These are phyloP conservation scores for Pogonus chalceus DNA, from an alignment of 1,140 invertebrate species.

Conservation along the genomic window DNA sequence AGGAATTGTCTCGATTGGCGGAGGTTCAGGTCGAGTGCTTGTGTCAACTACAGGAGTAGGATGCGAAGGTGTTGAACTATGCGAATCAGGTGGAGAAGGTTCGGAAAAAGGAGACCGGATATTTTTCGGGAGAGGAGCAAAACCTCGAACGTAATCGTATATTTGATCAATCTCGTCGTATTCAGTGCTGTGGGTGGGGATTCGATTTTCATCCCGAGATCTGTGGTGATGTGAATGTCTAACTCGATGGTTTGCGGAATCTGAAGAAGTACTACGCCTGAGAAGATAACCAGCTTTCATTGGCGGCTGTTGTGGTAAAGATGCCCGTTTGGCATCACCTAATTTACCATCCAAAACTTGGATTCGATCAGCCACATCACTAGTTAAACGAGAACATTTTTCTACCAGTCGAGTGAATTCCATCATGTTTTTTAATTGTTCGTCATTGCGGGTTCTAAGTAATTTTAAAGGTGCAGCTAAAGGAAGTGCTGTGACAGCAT, in stretches of 20 bases:
- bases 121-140: slow-evolving; percentile 77
- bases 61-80: slow-evolving; percentile 43
- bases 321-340: slow-evolving; percentile 50
- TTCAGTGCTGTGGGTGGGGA: slow-evolving; percentile 58
- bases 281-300: slow-evolving; percentile 50
- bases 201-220: slow-evolving; percentile 40
- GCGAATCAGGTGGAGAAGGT: slow-evolving; percentile 37
- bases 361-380: slow-evolving; percentile 76
- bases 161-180: slow-evolving; percentile 96
- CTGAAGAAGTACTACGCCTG: slow-evolving; percentile 61
- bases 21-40: slow-evolving; percentile 69
- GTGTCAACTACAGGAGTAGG: slow-evolving; percentile 36
- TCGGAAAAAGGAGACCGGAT: slow-evolving; percentile 56
- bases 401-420: slow-evolving; percentile 73
- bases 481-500: slow-evolving; percentile 69
- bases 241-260: slow-evolving; percentile 48
- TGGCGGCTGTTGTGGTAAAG: slow-evolving; percentile 39
- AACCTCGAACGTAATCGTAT: slow-evolving; percentile 89
- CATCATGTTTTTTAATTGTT: slow-evolving; percentile 63
- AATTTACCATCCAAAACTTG: slow-evolving; percentile 67
- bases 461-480: slow-evolving; percentile 77
- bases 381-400: slow-evolving; percentile 64
- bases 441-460: slow-evolving; percentile 71
- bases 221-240: slow-evolving; percentile 32
- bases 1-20: slow-evolving; percentile 83